phyloP scores from a whole-genome alignment of 2,797 vertebrate genomes.

The Mormyrops attenuatus region DNA sequence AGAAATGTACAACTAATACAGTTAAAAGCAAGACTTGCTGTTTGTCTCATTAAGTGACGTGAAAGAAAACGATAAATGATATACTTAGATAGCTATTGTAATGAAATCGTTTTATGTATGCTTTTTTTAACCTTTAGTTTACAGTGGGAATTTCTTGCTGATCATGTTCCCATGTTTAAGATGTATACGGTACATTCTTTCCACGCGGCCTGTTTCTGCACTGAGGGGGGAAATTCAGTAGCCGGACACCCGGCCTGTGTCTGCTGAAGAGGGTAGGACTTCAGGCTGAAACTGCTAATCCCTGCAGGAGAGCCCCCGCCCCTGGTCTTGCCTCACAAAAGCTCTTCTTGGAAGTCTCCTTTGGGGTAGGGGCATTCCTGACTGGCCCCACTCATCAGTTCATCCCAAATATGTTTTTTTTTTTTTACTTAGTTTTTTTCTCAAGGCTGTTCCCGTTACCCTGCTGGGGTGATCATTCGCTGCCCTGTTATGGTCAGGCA shows the following conservation, averaged over 20 bases:
- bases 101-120: background rate
- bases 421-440: background rate
- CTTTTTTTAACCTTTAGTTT: background rate
- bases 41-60: background rate
- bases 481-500: conserved; percentile 3
- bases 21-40: background rate
- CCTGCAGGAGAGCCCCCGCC: conserved; percentile 22
- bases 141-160: background rate
- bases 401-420: background rate
- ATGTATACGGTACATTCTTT: background rate
- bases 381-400: background rate
- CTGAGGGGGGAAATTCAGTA: background rate
- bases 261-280: background rate
- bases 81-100: background rate
- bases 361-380: background rate
- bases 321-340: conserved; percentile 20
- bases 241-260: background rate
- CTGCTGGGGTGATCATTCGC: background rate
- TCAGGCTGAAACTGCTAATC: conserved; percentile 4
- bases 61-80: background rate
- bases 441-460: background rate
- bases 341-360: conserved; percentile 22
- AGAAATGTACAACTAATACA: background rate
- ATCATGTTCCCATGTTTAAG: background rate
- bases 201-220: background rate